These are phyloP conservation scores for Lepisosteus osseus DNA, from an alignment of 2,113 vertebrate genomes.

Conservation along the genomic window DNA sequence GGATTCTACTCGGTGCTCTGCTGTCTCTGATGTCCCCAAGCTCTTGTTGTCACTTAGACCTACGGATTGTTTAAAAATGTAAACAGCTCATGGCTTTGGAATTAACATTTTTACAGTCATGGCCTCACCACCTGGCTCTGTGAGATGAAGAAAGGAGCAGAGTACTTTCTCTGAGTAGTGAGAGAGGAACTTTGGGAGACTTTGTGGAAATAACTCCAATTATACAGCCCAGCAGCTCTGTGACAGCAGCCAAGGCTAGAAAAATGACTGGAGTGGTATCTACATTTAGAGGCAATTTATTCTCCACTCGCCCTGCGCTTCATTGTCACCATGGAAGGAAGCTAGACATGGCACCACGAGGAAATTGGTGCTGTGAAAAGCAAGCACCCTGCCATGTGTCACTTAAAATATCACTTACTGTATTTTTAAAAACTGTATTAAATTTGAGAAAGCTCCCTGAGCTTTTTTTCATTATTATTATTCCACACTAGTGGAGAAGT, in stretches of 20 bases:
- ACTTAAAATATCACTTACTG: slow-evolving; percentile 7
- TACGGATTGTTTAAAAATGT: neutral
- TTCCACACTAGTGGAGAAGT: neutral
- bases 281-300: neutral
- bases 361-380: slow-evolving; percentile 1
- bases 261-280: neutral
- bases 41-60: neutral
- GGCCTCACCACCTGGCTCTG: neutral
- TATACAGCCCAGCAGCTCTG: neutral
- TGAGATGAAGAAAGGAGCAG: neutral
- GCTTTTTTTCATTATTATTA: neutral
- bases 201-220: slow-evolving; percentile 4
- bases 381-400: slow-evolving; percentile 2
- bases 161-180: neutral
- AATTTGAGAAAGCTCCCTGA: neutral
- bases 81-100: neutral
- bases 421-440: neutral
- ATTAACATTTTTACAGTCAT: neutral
- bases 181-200: neutral
- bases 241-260: neutral
- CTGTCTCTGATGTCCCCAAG: too few relatives aligned
- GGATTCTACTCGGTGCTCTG: too few relatives aligned
- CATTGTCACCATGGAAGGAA: neutral
- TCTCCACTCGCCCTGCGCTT: neutral
- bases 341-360: neutral